Evolutionary conservation across 2,113 vertebrate genomes (phyloP), one percentile per base, ranked within the genome.

Genomic region (Pterocles orientalis): DNA sequence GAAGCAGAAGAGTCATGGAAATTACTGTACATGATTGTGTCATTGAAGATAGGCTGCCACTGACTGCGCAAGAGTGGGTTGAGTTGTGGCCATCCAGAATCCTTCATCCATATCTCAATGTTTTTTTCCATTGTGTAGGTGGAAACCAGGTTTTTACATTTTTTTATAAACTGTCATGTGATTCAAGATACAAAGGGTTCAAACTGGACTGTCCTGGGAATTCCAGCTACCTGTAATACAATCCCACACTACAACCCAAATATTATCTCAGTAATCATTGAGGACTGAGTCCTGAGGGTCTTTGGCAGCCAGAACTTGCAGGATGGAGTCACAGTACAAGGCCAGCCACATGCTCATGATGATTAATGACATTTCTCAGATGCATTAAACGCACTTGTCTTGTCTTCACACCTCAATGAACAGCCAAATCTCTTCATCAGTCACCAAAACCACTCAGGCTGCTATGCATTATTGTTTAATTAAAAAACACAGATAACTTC

Each of bases 401-500:
- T 88, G 16, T 43, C 56, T 89, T 87, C 84, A 72, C 0, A 3
- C 72, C 39, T 77, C 72, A 85, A 5, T 58, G 76, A 34, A 28
- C 71, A 88, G 39, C 31, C 18, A 84, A 79, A 73, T n/a, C 18
- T 33, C 21, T 18, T 4, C 13, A 72, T n/a, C 73, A 64, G 17
- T 72, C 85, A 86, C 34, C 25, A 71, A 87, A 90, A 41, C 7
- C 51, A 71, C 53, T 66, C 47, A n/a, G 51, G 20, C 28, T 85
- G n/a, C n/a, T 83, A 21, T 43, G 39, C 36, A 8, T 71, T 89
- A 34, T 34, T 78, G 25, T 92, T 91, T 77, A 96, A 95, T 96
- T 97, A 95, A 93, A 68, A 28, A 87, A 50, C 6, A 9, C 2
- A 11, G 70, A 82, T 85, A 92, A 93, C 90, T 94, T 95, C 60